phyloP scores from a whole-genome alignment of 2,797 vertebrate genomes.

The Eleutherodactylus coqui region DNA sequence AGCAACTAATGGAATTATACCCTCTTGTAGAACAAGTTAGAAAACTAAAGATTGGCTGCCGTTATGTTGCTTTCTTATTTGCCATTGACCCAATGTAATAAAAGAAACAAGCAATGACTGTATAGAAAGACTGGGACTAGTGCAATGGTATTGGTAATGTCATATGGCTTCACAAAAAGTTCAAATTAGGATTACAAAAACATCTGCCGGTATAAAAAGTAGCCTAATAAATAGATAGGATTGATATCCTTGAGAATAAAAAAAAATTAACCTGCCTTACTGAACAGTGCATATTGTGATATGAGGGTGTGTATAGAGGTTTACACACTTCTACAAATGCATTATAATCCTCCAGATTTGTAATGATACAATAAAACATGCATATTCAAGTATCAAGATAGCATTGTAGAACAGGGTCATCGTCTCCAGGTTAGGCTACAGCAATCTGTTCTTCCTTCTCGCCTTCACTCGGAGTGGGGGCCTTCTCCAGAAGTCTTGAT shows the following conservation, averaged over 20 bases:
- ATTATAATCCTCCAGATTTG: constrained; percentile 21
- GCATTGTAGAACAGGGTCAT: constrained; percentile 19
- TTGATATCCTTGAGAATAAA: constrained; percentile 41
- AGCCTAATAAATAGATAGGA: constrained; percentile 57
- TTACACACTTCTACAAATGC: constrained; percentile 39
- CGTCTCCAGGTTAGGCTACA: constrained; percentile 68
- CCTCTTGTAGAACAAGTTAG: neutral
- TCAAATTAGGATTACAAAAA: constrained; percentile 53
- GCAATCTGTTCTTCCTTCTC: constrained; percentile 69
- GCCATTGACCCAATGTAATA: neutral
- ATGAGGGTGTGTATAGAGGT: neutral
- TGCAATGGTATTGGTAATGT: constrained; percentile 45
- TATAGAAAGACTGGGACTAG: constrained; percentile 16
- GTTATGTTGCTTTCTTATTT: neutral
- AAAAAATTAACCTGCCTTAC: constrained; percentile 49
- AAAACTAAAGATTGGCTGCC: neutral
- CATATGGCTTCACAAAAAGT: constrained; percentile 60
- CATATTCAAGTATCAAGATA: constrained; percentile 62
- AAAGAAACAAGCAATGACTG: neutral
- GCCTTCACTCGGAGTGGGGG: constrained; percentile 75
- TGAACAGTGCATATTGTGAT: constrained; percentile 45
- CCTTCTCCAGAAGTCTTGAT: constrained; percentile 75
- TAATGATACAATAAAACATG: constrained; percentile 54
- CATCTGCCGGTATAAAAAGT: constrained; percentile 58
- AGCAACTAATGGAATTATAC: constrained; percentile 1